These are phyloP conservation scores for Carlito syrichta DNA, from an alignment of 2,113 vertebrate genomes.

Conservation along the genomic window DNA sequence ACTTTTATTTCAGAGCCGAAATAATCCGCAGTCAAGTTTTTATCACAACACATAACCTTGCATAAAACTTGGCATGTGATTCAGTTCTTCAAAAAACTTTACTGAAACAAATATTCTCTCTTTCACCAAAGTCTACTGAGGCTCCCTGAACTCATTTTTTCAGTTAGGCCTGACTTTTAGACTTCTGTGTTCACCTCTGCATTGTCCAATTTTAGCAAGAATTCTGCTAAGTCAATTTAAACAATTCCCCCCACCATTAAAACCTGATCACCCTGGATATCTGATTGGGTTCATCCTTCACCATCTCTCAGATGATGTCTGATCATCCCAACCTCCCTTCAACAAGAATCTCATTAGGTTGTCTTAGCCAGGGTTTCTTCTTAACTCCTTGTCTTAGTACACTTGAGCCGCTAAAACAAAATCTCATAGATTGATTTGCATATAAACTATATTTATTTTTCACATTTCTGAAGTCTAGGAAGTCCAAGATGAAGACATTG, in stretches of 20 bases:
- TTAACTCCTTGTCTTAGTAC: no score
- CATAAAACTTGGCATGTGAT: neutral
- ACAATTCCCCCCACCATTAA: neutral
- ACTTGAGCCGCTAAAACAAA: neutral
- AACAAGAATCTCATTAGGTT: neutral
- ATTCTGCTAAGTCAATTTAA: neutral
- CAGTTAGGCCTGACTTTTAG: neutral
- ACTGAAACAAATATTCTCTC: neutral
- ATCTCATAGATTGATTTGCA: neutral
- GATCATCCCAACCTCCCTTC: no score
- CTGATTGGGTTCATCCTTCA: no score
- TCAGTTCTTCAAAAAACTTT: neutral
- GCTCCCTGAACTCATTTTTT: neutral
- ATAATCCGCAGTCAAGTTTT: neutral
- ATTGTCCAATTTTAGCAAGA: neutral
- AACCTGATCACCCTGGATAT: neutral
- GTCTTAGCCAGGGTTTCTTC: neutral
- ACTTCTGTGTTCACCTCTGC: neutral
- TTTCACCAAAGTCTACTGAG: neutral
- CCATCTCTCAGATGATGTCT: rapidly evolving
- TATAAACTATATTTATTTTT: neutral
- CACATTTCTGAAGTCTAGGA: neutral
- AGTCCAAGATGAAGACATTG: neutral
- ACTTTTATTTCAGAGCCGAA: neutral
- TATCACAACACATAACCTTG: neutral